A percentile compares a stretch with the other conserved stretches of the same genome.
phyloP scores from a whole-genome alignment of 2,113 vertebrate genomes.

The Isichthys henryi region DNA sequence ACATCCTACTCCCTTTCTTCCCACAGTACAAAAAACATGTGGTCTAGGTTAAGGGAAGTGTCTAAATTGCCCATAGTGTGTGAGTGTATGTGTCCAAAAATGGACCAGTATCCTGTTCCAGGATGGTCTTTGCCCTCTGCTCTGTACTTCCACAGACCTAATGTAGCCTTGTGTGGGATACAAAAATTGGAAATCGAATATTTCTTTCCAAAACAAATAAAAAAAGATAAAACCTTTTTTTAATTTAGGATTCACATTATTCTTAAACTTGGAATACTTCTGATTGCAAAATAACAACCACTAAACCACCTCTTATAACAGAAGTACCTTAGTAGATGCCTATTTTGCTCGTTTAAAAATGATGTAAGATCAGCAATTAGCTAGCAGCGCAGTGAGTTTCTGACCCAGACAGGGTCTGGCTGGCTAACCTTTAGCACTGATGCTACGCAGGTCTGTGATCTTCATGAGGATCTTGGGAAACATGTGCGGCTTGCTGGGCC shows the following conservation, averaged over 20 bases:
- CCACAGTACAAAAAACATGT: background rate
- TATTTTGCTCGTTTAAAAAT: background rate
- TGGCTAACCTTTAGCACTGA: slow-evolving; percentile 85
- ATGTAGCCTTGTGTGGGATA: background rate
- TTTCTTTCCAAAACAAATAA: background rate
- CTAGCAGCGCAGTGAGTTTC: background rate
- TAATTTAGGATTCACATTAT: background rate
- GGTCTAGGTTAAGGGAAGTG: background rate
- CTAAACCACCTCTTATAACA: background rate
- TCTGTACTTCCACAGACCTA: background rate
- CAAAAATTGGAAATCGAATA: background rate
- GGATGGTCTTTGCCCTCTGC: background rate
- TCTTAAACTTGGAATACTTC: background rate
- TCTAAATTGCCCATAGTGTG: background rate
- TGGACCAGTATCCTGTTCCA: background rate
- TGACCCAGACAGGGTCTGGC: background rate
- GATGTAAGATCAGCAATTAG: background rate
- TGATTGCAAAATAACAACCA: background rate
- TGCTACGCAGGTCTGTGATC: slow-evolving; percentile 93
- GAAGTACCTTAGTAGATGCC: background rate
- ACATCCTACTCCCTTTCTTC: background rate
- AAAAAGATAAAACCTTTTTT: background rate
- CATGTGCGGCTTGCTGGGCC: slow-evolving; percentile 91
- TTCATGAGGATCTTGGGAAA: slow-evolving; percentile 97
- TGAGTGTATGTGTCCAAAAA: background rate